Conservation (phyloP, 2,113 vertebrate genomes). For the Chelonoidis abingdonii region DNA sequence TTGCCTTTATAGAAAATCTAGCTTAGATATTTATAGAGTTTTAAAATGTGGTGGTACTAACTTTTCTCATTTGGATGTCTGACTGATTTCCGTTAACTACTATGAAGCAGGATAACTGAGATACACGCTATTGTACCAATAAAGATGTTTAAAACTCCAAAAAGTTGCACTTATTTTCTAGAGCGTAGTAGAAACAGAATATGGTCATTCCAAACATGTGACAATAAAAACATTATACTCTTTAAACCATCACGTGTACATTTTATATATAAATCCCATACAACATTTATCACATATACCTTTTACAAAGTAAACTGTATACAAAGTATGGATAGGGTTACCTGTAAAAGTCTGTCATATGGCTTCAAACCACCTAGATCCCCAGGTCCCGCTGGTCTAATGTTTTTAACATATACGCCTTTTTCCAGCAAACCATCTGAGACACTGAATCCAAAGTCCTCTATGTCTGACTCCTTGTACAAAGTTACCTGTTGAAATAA, state of each 20-base stretch:
- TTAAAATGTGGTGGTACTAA: neutral
- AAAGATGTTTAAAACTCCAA: neutral
- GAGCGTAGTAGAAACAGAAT: neutral
- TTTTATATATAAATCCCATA: neutral
- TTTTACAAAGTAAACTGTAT: neutral
- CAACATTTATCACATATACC: neutral
- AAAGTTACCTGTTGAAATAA: constrained; percentile 86
- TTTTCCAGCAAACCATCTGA: constrained; percentile 95
- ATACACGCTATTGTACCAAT: neutral
- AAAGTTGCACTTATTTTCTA: neutral
- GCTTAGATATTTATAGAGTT: neutral
- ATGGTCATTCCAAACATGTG: neutral
- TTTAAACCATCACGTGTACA: neutral
- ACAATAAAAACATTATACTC: neutral
- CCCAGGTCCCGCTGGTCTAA: constrained; percentile 90
- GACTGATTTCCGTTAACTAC: neutral
- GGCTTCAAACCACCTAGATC: constrained; percentile 90
- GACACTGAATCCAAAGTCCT: constrained; percentile 99
- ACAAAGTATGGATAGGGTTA: constrained; percentile 50
- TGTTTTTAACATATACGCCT: constrained; percentile 96
- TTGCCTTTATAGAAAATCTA: neutral
- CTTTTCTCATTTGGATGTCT: neutral
- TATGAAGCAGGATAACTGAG: neutral
- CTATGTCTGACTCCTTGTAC: constrained; percentile 90
- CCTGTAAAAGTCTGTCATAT: constrained; percentile 95